Conservation (phyloP, 2,888 invertebrate species). For the Synergus gifuensis region DNA sequence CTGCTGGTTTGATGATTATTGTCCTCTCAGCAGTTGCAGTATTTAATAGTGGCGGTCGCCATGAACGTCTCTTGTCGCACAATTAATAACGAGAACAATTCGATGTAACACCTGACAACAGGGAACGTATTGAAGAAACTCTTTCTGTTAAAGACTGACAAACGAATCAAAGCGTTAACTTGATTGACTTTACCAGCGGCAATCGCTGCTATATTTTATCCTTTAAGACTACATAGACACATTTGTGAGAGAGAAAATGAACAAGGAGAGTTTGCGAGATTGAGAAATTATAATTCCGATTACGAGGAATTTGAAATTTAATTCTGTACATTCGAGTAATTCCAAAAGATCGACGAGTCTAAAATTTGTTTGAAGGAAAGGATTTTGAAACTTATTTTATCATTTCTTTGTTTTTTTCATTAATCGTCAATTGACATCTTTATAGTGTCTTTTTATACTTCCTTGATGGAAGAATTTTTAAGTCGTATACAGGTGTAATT, state of each 20-base stretch:
- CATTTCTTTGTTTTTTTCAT: neutral
- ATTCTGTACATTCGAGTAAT: neutral
- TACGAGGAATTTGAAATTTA: conserved; percentile 5
- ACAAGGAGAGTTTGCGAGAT: neutral
- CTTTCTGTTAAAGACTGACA: conserved; percentile 65
- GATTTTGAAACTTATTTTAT: neutral
- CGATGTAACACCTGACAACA: neutral
- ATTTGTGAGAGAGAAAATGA: conserved; percentile 22
- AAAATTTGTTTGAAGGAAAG: neutral
- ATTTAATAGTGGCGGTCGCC: conserved; percentile 43
- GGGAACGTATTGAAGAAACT: neutral
- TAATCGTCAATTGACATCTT: neutral
- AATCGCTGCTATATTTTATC: conserved; percentile 60
- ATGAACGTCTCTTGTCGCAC: conserved; percentile 59
- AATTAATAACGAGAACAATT: conserved; percentile 52
- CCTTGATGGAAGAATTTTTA: neutral
- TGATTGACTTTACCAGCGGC: conserved; percentile 63
- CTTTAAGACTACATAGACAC: conserved; percentile 61
- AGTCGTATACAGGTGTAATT: neutral
- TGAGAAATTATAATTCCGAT: conserved; percentile 19
- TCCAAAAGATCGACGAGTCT: neutral
- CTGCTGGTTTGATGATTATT: conserved; percentile 28
- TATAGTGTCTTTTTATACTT: neutral
- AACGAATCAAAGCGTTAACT: conserved; percentile 73
- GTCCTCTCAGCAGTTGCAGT: conserved; percentile 41